Base-by-base conservation (phyloP, 2,797 vertebrate species). In the Esox lucius region DNA sequence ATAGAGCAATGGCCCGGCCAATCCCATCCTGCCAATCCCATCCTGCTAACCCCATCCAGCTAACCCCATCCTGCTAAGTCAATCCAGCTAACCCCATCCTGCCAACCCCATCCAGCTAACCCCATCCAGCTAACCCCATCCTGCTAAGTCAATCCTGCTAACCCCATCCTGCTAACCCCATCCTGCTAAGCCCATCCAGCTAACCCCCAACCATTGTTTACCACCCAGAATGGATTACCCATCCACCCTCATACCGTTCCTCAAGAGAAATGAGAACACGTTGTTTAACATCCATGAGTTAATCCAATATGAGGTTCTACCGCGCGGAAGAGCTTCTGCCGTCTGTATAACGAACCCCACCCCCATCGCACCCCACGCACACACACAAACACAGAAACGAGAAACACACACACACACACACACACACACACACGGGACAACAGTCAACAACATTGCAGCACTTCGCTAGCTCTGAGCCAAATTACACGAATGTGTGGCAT, bases 401-500 rank as follows among this genome's bases (percentile, higher is more conserved):
- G 16, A 42, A 13, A 68, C 9, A 46, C 2, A 68, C 1, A 19
- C 15, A 35, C 16, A 16, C 35, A 39, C 35, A 39, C 19, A 26
- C 39, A 68, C 5, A 48, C 19, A 6, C 39, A 68, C 19, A 68
- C 68, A 28, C 26, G 28, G 16, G 9, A 26, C 24, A 61, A 24
- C 17, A 33, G 49, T 24, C 13, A 33, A 33, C 4, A 42, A 19
- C 1, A 66, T n/a, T 1, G 19, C 9, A 33, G 33, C 31, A 13
- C 75, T 13, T 72, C 49, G 26, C 51, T 65, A 70, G 28, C 53
- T 59, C 53, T 1, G 6, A 24, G 56, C 22, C 8, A 67, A 31
- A 1, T 42, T 26, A 28, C 71, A 66, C 72, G 7, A 42, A 74
- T 66, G 39, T 24, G 8, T 69, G 66, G 71, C 75, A 73, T 66